Conservation (phyloP, 2,888 invertebrate species). For the Mesoligia furuncula region DNA sequence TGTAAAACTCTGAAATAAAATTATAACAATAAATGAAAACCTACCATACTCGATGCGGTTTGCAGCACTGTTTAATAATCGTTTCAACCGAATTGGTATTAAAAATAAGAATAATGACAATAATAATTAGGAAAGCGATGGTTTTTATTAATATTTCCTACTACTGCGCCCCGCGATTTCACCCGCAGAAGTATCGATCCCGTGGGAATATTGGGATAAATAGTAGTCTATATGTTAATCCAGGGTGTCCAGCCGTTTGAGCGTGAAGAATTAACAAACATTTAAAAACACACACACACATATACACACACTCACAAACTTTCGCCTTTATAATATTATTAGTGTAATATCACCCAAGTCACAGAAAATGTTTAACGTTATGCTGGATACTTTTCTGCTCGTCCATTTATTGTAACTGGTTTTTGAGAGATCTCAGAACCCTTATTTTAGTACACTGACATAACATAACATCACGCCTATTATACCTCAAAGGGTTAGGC, state of each 20-base stretch:
- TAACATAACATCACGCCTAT: neutral
- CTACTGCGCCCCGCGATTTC: too few species aligned
- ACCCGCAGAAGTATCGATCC: too few species aligned
- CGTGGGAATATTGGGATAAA: too few species aligned
- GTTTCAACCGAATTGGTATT: neutral
- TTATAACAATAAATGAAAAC: too few species aligned
- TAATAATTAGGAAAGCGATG: neutral
- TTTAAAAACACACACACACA: too few species aligned
- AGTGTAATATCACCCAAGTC: neutral
- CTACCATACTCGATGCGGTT: neutral
- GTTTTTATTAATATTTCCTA: slow-evolving; percentile 9
- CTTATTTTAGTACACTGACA: neutral
- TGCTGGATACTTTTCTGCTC: neutral
- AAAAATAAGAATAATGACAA: neutral
- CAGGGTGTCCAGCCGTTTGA: too few species aligned
- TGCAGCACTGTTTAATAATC: neutral
- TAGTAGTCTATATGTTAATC: too few species aligned
- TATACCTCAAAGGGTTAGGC: too few species aligned
- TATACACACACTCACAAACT: too few species aligned
- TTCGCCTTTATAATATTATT: too few species aligned
- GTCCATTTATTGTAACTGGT: neutral
- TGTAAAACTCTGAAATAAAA: neutral
- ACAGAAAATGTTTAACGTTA: neutral
- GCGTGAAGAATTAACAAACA: too few species aligned
- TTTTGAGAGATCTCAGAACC: too few species aligned